phyloP scores from a whole-genome alignment of 2,113 vertebrate species.

The Calonectris borealis region DNA sequence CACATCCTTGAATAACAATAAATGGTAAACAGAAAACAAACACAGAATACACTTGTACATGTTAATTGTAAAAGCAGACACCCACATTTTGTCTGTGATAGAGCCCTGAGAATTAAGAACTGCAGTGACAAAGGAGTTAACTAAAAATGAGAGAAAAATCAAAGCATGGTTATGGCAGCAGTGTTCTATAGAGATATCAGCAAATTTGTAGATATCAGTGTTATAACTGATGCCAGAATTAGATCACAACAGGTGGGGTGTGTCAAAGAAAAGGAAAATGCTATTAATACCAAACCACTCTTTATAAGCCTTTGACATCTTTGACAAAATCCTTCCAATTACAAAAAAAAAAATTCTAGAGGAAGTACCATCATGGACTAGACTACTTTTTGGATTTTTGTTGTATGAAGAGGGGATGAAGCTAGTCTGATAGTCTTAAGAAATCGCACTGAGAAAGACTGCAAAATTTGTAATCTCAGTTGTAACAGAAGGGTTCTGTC shows the following conservation, averaged over 20 bases:
- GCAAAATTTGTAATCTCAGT: not conserved
- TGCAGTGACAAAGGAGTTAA: not conserved
- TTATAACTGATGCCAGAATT: not conserved
- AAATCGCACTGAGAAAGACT: not conserved
- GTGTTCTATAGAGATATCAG: not conserved
- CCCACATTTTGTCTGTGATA: not conserved
- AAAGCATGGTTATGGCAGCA: not conserved
- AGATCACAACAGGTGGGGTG: not conserved
- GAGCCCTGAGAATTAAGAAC: not conserved
- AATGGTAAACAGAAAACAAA: not conserved
- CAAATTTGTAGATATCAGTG: not conserved
- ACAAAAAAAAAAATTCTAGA: not conserved
- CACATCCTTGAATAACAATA: not conserved
- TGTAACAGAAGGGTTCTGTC: not conserved
- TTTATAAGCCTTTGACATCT: not conserved
- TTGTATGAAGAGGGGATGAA: not conserved
- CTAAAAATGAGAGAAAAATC: not conserved
- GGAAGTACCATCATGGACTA: not conserved
- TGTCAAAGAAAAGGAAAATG: not conserved
- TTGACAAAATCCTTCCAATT: not conserved
- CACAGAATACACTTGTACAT: not conserved
- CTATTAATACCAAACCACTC: not conserved
- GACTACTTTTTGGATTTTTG: not conserved
- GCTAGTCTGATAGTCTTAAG: not conserved
- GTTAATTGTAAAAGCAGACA: not conserved